Percentiles rank a stretch among this genome's conserved stretches.
Conservation (phyloP, 2,888 invertebrate species). For the Drosophila putrida region DNA sequence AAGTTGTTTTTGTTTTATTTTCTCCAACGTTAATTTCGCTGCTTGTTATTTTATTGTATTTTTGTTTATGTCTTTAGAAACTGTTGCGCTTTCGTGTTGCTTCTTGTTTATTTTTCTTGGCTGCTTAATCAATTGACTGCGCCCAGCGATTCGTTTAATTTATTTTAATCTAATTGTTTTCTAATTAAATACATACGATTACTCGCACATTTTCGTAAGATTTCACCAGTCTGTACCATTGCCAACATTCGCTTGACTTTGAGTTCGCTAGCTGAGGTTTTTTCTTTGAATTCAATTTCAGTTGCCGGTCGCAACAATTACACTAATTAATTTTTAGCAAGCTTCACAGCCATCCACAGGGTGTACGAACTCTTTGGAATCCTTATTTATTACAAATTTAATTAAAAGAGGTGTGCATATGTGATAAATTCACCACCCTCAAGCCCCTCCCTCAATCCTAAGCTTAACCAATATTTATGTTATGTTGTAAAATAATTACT, state of each 20-base stretch:
- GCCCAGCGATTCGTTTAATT: conserved; percentile 76
- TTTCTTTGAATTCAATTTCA: conserved; percentile 23
- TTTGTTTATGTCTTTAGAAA: conserved; percentile 27
- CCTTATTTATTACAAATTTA: conserved; percentile 8
- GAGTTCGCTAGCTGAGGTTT: conserved; percentile 9
- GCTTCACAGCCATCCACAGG: conserved; percentile 3
- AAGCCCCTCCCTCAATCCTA: too few species aligned
- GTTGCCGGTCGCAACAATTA: conserved; percentile 24
- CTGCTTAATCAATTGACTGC: conserved; percentile 73
- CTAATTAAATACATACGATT: conserved; percentile 56
- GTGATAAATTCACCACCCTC: too few species aligned
- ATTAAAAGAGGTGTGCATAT: conserved; percentile 21
- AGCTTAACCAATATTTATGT: too few species aligned
- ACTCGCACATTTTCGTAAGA: conserved; percentile 50
- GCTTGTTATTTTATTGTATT: conserved; percentile 34
- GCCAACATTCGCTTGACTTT: conserved; percentile 7
- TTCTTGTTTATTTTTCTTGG: conserved; percentile 44
- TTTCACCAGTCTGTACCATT: conserved; percentile 61
- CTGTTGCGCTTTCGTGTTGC: conserved; percentile 44
- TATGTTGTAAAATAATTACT: too few species aligned
- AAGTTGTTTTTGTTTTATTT: conserved; percentile 59
- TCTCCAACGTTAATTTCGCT: conserved; percentile 75
- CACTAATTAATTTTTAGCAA: conserved; percentile 42
- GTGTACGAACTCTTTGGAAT: conserved; percentile 3
- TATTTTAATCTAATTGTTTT: conserved; percentile 79